Evolutionary conservation across 2,797 vertebrate genomes (phyloP), one percentile per base, ranked within the genome.

Genomic region (Argyrosomus regius): DNA sequence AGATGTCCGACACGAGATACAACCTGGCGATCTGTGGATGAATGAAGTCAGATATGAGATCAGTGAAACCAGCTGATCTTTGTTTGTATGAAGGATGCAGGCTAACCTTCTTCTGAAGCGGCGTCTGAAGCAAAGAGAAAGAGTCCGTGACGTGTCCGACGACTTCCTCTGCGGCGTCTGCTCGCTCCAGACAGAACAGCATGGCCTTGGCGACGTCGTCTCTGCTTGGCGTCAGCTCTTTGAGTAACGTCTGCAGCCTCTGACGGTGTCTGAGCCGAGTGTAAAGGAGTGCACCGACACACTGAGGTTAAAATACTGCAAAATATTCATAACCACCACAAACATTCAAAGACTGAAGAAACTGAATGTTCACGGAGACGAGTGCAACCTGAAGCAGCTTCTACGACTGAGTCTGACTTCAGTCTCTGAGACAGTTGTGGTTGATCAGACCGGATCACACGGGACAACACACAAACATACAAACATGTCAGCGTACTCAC

Each of bases 121-220:
- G 94, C 1, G 94, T 95, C 85, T 95, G 95, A 56, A 93, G 85
- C 67, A 92, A 85, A 12, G 95, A 94, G 26, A 96, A 92, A 1
- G 95, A 95, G 62, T 96, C 94, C 0, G 94, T 88, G 75, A 96
- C 90, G 84, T 93, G 94, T 57, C 88, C 91, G 79, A 96, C 96
- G 0, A 96, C 95, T 87, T 96, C 96, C 85, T 96, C 95, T 4
- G 96, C 96, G 46, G 95, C 95, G 41, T 96, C 96, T 0, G 96
- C 96, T 61, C 94, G 92, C 81, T 96, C 91, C 1, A 96, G 90
- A 80, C 95, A 96, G 87, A 96, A 96, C 68, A 95, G 79, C 96
- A 96, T 96, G 64, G 93, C 90, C 0, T 82, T 90, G 39, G 93
- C 95, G 0, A 96, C 65, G 6, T 94, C 91, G 2, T 92, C 93